Evolutionary conservation across 37 sponge, comb jelly and placozoan genomes (phyloP), one percentile per base, ranked within the genome.

Genomic region (Beroe forskalii): DNA sequence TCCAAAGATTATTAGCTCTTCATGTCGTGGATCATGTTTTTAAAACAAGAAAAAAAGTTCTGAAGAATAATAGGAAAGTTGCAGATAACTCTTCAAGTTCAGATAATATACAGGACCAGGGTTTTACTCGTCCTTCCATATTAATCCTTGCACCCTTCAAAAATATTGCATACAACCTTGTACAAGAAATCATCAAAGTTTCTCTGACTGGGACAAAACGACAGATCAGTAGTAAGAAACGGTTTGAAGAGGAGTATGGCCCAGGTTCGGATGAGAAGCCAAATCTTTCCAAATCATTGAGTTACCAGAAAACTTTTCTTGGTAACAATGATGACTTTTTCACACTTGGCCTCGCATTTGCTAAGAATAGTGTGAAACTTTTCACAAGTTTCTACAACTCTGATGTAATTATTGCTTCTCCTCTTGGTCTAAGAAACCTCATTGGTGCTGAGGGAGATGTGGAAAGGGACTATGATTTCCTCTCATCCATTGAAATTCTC

Each of bases 281-380:
- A 69, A 66, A 91, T 28, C 72, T 67, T 3, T 91, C 61, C 30
- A 35, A 67, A 30, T 24, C 91, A 90, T 90, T 76, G 6, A 93
- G 94, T 17, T 96, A 90, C 67, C 76, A 89, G 60, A 62, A 80
- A 8, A 91, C 94, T 67, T 99, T 99, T 91, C 86, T 90, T 67
- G 99, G 99, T 0, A 99, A 99, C 89, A 93, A 91, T 37, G 99
- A 99, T 67, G 99, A 99, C 90, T 95, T 95, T 67, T 99, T 99
- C 89, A 91, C 93, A 24, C 67, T 99, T 60, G 99, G 99, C 19
- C 55, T 99, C 41, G 91, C 93, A 8, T 62, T 99, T 0, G 90
- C 67, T 32, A 89, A 93, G 67, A 96, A 93, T 61, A 41, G 41
- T 24, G 90, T 99, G 32, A 93, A 91, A 67, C 93, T 99, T 3